phyloP scores from a whole-genome alignment of 2,113 vertebrate genomes.

The Chrysochloris asiatica region DNA sequence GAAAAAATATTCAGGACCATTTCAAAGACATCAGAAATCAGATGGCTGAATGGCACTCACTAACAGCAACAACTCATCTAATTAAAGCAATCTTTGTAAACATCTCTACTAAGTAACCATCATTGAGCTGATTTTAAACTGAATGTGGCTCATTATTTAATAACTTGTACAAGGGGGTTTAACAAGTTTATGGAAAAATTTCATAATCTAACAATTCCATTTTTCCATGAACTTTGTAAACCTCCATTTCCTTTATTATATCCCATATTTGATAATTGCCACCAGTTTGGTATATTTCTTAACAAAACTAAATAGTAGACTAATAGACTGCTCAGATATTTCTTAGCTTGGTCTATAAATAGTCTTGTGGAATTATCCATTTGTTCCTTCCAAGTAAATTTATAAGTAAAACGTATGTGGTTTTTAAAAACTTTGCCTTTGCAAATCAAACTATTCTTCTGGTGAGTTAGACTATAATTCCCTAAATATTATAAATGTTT shows the following conservation, averaged over 20 bases:
- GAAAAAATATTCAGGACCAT: background rate
- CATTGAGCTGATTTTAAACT: slow-evolving; percentile 35
- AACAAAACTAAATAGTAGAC: background rate
- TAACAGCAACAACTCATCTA: background rate
- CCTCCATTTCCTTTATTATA: slow-evolving; percentile 27
- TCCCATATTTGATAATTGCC: background rate
- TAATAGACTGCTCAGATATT: background rate
- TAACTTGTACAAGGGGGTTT: background rate
- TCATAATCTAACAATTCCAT: too few species aligned
- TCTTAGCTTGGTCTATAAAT: background rate
- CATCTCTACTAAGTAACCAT: background rate
- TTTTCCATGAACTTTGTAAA: too few species aligned
- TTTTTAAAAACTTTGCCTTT: slow-evolving; percentile 1
- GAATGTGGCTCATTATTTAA: background rate
- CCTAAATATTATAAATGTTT: background rate
- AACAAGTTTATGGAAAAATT: too few species aligned
- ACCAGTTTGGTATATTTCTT: background rate
- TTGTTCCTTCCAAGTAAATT: background rate
- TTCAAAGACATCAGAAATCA: background rate
- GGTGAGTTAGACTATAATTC: background rate
- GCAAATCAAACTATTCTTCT: slow-evolving; percentile 1
- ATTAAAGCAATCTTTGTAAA: slow-evolving; percentile 11
- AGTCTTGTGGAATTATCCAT: background rate
- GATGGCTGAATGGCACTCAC: background rate
- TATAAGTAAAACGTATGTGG: background rate